Percentiles rank a stretch among this genome's conserved stretches.
Conservation (phyloP, 2,888 invertebrate species). For the Acrocyrtus sp. region DNA sequence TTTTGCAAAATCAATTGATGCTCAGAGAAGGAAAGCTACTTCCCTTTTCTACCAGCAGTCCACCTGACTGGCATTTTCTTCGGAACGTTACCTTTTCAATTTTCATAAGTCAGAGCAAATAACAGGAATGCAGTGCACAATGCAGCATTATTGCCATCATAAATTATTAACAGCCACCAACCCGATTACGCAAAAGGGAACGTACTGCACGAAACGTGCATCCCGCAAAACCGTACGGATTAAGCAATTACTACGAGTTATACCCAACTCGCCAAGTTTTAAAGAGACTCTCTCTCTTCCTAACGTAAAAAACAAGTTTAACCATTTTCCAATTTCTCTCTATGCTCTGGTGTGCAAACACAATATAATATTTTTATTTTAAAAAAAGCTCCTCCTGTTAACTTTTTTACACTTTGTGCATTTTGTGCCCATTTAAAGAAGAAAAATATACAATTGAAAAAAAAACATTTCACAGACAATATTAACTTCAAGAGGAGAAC, state of each 20-base stretch:
- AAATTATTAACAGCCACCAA: background rate
- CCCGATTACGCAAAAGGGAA: slow-evolving; percentile 10
- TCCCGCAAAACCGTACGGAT: slow-evolving; percentile 33
- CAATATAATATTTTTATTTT: too few relatives aligned
- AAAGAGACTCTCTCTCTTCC: slow-evolving; percentile 5
- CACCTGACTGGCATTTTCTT: too few relatives aligned
- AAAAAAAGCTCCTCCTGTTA: too few relatives aligned
- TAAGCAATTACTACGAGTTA: slow-evolving; percentile 41
- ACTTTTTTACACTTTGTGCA: too few relatives aligned
- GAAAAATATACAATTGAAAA: too few relatives aligned
- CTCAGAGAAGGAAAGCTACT: background rate
- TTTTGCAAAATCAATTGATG: background rate
- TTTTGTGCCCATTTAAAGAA: too few relatives aligned
- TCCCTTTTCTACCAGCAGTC: background rate
- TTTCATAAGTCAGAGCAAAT: too few relatives aligned
- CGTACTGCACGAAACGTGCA: slow-evolving; percentile 37
- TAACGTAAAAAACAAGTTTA: too few relatives aligned
- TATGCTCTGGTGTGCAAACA: slow-evolving; percentile 45
- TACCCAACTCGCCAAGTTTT: background rate
- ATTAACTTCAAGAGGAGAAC: too few relatives aligned
- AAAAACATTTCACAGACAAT: too few relatives aligned
- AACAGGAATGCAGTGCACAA: background rate
- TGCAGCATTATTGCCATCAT: background rate
- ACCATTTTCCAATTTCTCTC: slow-evolving; percentile 11
- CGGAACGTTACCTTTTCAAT: background rate